Percentiles rank a stretch among this genome's conserved stretches.
Evolutionary conservation across 2,888 invertebrate genomes (phyloP).

Genomic region (Dasysyrphus albostriatus): DNA sequence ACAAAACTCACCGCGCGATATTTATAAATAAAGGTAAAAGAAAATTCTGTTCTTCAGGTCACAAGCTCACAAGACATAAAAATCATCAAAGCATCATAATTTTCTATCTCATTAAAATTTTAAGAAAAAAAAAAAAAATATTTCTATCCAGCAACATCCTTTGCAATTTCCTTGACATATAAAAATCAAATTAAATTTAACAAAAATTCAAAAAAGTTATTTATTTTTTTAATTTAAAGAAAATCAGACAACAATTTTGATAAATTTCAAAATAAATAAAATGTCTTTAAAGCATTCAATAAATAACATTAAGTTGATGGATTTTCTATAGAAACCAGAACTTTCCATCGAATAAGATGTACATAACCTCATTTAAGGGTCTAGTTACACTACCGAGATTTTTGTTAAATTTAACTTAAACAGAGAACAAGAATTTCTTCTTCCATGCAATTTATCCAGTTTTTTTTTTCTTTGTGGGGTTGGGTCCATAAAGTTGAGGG

Average conservation of each 20-base stretch:
- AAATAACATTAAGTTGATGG: neutral
- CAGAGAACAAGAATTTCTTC: neutral
- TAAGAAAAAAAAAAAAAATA: neutral
- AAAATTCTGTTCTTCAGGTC: slow-evolving; percentile 11
- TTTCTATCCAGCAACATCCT: neutral
- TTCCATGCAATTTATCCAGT: slow-evolving; percentile 22
- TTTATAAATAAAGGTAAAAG: neutral
- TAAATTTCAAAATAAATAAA: neutral
- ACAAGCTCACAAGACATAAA: neutral
- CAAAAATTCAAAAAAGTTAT: neutral
- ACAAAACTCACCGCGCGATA: neutral
- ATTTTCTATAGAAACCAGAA: neutral
- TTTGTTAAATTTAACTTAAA: neutral
- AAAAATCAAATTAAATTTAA: neutral
- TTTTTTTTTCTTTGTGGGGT: neutral
- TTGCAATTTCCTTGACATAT: neutral
- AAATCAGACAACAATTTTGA: neutral
- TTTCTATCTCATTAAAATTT: slow-evolving; percentile 24
- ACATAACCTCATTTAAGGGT: neutral
- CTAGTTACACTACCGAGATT: neutral
- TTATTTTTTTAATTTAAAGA: neutral
- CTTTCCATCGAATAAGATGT: too few relatives aligned
- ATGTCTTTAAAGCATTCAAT: neutral
- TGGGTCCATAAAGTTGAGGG: neutral
- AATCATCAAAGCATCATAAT: slow-evolving; percentile 9